These are phyloP conservation scores for Parascotia fuliginaria DNA, from an alignment of 2,888 invertebrate genomes.

Conservation along the genomic window DNA sequence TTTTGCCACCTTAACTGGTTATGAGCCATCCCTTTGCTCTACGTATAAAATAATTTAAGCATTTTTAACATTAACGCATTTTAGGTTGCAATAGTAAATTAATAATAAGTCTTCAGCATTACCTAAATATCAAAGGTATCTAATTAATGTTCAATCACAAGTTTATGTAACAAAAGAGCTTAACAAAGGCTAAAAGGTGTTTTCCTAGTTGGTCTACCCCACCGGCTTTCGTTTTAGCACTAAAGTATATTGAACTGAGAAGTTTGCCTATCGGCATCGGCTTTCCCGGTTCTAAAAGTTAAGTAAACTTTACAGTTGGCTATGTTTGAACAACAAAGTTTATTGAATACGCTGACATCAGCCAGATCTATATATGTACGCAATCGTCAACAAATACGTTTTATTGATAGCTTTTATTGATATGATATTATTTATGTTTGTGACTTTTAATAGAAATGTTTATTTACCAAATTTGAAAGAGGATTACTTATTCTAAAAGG, in stretches of 20 bases:
- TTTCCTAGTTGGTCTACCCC: slow-evolving; percentile 13
- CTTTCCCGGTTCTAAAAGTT: slow-evolving; percentile 31
- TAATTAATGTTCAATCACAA: background rate
- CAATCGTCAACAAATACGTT: slow-evolving; percentile 2
- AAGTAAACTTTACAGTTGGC: slow-evolving; percentile 22
- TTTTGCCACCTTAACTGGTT: too few species aligned
- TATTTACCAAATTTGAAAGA: too few species aligned
- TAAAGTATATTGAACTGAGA: slow-evolving; percentile 28
- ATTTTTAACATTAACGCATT: too few species aligned
- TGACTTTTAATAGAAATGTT: too few species aligned
- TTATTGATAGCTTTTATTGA: too few species aligned
- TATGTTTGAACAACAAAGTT: slow-evolving; percentile 14
- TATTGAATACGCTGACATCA: slow-evolving; percentile 27
- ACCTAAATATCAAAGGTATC: too few species aligned
- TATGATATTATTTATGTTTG: too few species aligned
- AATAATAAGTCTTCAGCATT: too few species aligned
- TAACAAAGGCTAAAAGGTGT: slow-evolving; percentile 2
- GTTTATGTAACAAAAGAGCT: slow-evolving; percentile 3
- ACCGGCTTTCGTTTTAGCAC: slow-evolving; percentile 23
- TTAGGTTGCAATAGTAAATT: too few species aligned
- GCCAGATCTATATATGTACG: slow-evolving; percentile 13
- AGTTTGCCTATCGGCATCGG: slow-evolving; percentile 27
- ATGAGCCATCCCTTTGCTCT: too few species aligned
- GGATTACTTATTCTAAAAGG: too few species aligned
- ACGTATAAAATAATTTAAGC: too few species aligned